Base-by-base conservation (phyloP, 2,888 invertebrate genomes). In the Blastobasis lacticolella region DNA sequence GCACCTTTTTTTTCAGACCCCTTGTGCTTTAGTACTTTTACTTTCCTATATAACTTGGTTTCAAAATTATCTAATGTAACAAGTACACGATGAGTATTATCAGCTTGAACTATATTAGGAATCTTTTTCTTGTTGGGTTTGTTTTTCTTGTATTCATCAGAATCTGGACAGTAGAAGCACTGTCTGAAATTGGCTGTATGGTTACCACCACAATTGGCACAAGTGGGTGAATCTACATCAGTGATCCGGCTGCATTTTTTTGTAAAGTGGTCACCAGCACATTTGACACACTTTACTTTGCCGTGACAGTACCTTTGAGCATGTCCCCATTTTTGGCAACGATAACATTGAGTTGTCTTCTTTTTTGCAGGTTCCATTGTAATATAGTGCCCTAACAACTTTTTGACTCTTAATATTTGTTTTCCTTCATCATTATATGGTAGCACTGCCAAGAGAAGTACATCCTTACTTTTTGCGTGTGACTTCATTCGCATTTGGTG, bases 251-350 rank as follows among this genome's bases (percentile, higher is more conserved):
- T 52, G 60, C 85, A 87, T 51, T 73, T 67, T n/a, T 65, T 71
- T 9, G 75, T 68, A 0, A 62, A 55, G 62, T 87, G 85, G 2
- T 72, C 61, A 2, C 72, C 77, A n/a, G 69, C 76, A 67, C 85
- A 88, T 57, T 82, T 85, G 0, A 84, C 78, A 65, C 85, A 86
- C 49, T 67, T 77, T 4, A 73, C 49, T 9, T 57, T 43, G 0
- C 77, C 78, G 9, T 71, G 72, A 50, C 86, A 85, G 58, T 74
- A 78, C 10, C 76, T 68, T 54, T 81, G 78, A 1, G 78, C 66
- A 52, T 88, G 87, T 0, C 83, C 85, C 76, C 81, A 86, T 54
- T 67, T 70, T 56, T 86, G 88, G 56, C 88, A 88, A 23, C 75
- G 72, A 52, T 75, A 67, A 58, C 87, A 87, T 54, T 88, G 86